Evolutionary conservation across 2,888 invertebrate species (phyloP), one percentile per base, ranked within the genome.

Genomic region (Dysmachus trigonus): DNA sequence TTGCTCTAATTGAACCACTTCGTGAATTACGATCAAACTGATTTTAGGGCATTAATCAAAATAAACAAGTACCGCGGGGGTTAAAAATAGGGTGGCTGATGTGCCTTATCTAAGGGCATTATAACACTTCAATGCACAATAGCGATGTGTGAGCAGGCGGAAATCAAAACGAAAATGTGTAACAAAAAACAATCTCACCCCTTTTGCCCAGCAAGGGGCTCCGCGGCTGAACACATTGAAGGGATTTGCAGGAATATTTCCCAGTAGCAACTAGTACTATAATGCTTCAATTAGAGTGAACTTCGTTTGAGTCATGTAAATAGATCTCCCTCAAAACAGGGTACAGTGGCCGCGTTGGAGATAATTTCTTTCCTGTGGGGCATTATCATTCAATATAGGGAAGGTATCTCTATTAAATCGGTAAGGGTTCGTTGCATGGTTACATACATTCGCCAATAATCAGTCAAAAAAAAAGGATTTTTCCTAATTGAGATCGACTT

Each of bases 221-320:
- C 38, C 8, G 15, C 13, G 22, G 22, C 10, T 27, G 7, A 27
- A 79, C 6, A 30, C 47, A 51, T n/a, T 41, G 30, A 47, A 2
- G 62, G 18, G 18, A 10, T 62, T 13, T 30, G 30, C 3, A 38
- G 79, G 13, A 62, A 79, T 79, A 79, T 47, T 41, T 38, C 3
- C 79, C 22, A 47, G 47, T 79, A 79, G 47, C n/a, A 18, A 76
- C 35, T 35, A 38, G 76, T n/a, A n/a, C 38, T 13, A 15, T 79
- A 79, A 79, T 47, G 31, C 79, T 47, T 47, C 79, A 79, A 79
- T 79, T 79, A 79, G 79, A 79, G 51, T 30, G 22, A 79, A 47
- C 79, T 18, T 15, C 0, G 38, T 35, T 18, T 27, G 1, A 13
- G 7, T 51, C 79, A 51, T 79, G 79, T 79, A 79, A 79, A 79